Conservation (phyloP, 2,888 invertebrate genomes). For the Frankliniella fusca region DNA sequence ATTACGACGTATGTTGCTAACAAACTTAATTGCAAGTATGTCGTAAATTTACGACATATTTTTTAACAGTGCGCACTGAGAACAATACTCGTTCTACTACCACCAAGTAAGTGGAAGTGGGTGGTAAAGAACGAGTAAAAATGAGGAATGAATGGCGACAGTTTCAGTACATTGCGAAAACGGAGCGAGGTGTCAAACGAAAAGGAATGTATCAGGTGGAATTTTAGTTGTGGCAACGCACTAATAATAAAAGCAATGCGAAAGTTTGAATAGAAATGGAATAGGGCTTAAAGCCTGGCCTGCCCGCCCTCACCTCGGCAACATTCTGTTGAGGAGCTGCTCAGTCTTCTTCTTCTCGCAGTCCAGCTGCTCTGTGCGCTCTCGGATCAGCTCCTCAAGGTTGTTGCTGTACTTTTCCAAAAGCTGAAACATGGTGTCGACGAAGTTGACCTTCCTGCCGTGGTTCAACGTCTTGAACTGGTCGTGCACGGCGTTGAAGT, state of each 20-base stretch:
- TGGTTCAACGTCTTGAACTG: slow-evolving; percentile 86
- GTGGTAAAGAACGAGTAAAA: too few species aligned
- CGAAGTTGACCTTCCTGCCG: slow-evolving; percentile 89
- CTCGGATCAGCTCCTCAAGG: slow-evolving; percentile 85
- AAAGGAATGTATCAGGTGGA: too few species aligned
- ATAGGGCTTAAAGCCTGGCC: not conserved
- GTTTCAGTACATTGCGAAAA: not conserved
- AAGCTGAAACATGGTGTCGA: slow-evolving; percentile 96
- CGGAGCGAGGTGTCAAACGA: not conserved
- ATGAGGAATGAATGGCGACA: too few species aligned
- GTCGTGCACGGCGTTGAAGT: slow-evolving; percentile 80
- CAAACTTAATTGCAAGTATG: too few species aligned
- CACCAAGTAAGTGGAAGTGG: too few species aligned
- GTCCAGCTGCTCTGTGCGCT: slow-evolving; percentile 86
- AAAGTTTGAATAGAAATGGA: too few species aligned
- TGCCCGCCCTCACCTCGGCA: slow-evolving; percentile 63
- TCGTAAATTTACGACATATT: too few species aligned
- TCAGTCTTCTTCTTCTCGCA: slow-evolving; percentile 95
- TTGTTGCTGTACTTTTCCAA: slow-evolving; percentile 94
- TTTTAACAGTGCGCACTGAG: too few species aligned
- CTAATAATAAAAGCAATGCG: too few species aligned
- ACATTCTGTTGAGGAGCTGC: slow-evolving; percentile 82
- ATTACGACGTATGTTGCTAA: too few species aligned
- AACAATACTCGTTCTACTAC: too few species aligned
- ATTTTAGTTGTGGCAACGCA: too few species aligned